phyloP scores from a whole-genome alignment of 2,113 vertebrate genomes.

The Oncorhynchus nerka region DNA sequence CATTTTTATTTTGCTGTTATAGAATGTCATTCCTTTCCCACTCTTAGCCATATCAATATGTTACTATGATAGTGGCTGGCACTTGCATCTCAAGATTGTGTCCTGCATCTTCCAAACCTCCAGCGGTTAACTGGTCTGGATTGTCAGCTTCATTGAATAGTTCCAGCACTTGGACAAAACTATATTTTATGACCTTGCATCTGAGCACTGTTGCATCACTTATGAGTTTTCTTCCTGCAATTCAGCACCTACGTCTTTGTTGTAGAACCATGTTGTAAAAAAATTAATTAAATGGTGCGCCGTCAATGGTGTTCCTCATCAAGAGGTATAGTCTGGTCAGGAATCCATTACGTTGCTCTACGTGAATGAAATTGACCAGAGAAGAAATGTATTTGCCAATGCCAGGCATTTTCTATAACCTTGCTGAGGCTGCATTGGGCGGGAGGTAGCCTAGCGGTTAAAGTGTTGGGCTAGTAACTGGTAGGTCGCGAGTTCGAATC shows the following conservation, averaged over 20 bases:
- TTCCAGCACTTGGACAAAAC: constrained; percentile 39
- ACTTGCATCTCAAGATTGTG: background rate
- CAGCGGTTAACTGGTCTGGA: constrained; percentile 28
- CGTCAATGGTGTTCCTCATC: constrained; percentile 9
- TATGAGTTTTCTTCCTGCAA: constrained; percentile 30
- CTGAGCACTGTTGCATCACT: constrained; percentile 55
- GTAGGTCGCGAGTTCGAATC: too few species aligned
- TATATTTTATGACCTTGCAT: constrained; percentile 63
- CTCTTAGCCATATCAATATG: background rate
- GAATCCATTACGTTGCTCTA: constrained; percentile 4
- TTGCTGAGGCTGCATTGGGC: background rate
- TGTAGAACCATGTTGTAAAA: constrained; percentile 38
- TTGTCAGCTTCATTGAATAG: constrained; percentile 24
- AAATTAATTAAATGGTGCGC: background rate
- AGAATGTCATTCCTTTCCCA: too few species aligned
- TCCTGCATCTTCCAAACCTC: background rate
- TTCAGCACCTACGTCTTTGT: constrained; percentile 37
- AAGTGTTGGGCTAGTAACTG: too few species aligned
- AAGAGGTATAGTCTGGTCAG: constrained; percentile 9
- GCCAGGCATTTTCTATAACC: background rate
- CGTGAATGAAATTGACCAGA: constrained; percentile 17
- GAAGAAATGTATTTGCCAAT: constrained; percentile 35
- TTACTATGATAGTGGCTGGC: background rate
- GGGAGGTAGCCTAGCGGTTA: too few species aligned
- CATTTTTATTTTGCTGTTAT: too few species aligned